phyloP scores from a whole-genome alignment of 1,140 invertebrate genomes.

The Heterodera schachtii region DNA sequence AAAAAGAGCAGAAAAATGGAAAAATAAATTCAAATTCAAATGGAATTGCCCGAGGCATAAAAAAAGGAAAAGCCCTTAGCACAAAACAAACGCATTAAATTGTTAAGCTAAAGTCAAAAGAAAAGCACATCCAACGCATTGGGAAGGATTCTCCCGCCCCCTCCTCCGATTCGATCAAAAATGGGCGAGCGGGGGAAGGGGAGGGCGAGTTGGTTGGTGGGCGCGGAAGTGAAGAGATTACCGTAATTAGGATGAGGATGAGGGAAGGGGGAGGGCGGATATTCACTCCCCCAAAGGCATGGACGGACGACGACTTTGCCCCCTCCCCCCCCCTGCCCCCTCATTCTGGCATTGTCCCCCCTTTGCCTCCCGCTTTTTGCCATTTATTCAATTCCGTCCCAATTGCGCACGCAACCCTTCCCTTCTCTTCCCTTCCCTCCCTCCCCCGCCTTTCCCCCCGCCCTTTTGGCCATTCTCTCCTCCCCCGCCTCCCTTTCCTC shows the following conservation, averaged over 20 bases:
- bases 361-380: too few relatives aligned
- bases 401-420: conserved; percentile 1
- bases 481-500: background rate
- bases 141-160: too few relatives aligned
- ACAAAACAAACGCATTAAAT: too few relatives aligned
- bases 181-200: too few relatives aligned
- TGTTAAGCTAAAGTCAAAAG: background rate
- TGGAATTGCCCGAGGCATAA: too few relatives aligned
- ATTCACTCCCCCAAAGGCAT: background rate
- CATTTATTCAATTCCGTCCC: background rate
- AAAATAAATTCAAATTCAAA: background rate
- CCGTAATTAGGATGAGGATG: background rate
- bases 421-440: too few relatives aligned
- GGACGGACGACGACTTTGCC: background rate
- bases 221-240: background rate
- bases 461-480: too few relatives aligned
- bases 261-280: background rate
- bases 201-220: too few relatives aligned
- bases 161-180: background rate
- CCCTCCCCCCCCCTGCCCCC: background rate
- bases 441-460: too few relatives aligned
- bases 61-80: too few relatives aligned
- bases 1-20: background rate
- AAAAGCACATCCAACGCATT: too few relatives aligned
- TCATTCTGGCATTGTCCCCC: too few relatives aligned